A percentile compares a stretch with the other conserved stretches of the same genome.
These are phyloP conservation scores for Cerastis leucographa DNA, from an alignment of 2,888 invertebrate species.

Conservation along the genomic window DNA sequence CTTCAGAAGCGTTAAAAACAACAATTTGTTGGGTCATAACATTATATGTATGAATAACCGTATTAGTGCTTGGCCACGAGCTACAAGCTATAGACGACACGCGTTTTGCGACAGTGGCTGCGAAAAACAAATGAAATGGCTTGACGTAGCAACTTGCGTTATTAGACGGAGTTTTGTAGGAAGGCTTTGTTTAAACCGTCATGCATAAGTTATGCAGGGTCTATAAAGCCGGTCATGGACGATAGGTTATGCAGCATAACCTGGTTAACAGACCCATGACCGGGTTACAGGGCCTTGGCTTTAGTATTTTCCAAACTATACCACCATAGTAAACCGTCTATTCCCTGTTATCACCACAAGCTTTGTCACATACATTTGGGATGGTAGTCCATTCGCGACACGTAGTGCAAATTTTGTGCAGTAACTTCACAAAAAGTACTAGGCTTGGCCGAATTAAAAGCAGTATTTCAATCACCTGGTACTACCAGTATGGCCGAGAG, in stretches of 20 bases:
- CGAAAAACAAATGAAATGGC: too few species aligned
- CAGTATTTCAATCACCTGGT: neutral
- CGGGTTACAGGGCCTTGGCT: too few species aligned
- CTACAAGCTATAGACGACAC: too few species aligned
- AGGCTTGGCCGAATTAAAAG: neutral
- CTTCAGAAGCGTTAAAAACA: constrained; percentile 42
- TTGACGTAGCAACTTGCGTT: too few species aligned
- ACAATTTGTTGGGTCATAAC: constrained; percentile 48
- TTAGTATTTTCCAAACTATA: neutral
- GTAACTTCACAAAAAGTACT: neutral
- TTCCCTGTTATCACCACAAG: neutral
- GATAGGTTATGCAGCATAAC: too few species aligned
- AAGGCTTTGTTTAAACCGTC: too few species aligned
- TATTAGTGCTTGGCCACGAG: too few species aligned
- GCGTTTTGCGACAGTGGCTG: too few species aligned
- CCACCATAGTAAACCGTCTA: neutral
- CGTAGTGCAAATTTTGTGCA: neutral
- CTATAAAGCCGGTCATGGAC: too few species aligned
- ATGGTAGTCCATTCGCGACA: neutral
- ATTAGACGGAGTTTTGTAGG: too few species aligned
- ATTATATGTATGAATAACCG: constrained; percentile 5
- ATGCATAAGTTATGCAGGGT: too few species aligned
- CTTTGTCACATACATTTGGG: neutral
- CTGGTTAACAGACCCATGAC: too few species aligned
- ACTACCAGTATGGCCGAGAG: neutral